These are phyloP conservation scores for Prostheceraeus crozeri DNA, from an alignment of 2,888 invertebrate species.

Conservation along the genomic window DNA sequence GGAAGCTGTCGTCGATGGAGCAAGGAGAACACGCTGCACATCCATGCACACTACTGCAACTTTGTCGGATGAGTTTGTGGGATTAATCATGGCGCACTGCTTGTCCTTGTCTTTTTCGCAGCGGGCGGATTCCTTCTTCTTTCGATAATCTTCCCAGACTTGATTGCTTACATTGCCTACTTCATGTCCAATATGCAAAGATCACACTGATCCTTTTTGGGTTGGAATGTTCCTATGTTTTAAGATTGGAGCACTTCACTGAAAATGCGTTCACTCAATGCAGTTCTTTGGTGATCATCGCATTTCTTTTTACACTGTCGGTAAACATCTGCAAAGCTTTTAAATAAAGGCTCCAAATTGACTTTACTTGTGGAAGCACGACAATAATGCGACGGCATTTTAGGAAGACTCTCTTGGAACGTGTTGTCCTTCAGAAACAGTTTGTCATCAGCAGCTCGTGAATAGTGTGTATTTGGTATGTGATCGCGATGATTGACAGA, in stretches of 20 bases:
- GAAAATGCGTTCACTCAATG: too few relatives aligned
- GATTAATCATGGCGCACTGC: not conserved
- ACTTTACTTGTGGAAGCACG: conserved; percentile 34
- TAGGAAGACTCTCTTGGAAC: conserved; percentile 33
- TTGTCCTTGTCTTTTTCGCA: conserved; percentile 5
- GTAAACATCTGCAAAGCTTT: conserved; percentile 33
- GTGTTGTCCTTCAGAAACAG: conserved; percentile 2
- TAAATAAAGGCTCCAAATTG: conserved; percentile 39
- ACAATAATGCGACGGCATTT: conserved; percentile 40
- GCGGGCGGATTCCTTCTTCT: not conserved
- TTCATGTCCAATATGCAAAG: conserved; percentile 15
- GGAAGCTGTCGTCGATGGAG: conserved; percentile 40
- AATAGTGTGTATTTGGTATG: conserved; percentile 7
- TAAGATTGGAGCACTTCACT: not conserved
- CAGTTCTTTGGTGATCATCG: too few relatives aligned
- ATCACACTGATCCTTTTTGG: conserved; percentile 29
- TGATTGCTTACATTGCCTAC: conserved; percentile 35
- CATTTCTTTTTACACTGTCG: too few relatives aligned
- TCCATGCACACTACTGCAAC: conserved; percentile 38
- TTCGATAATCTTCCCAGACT: not conserved
- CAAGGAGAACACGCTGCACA: conserved; percentile 41
- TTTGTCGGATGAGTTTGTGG: conserved; percentile 12
- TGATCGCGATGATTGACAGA: too few relatives aligned
- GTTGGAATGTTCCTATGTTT: conserved; percentile 5
- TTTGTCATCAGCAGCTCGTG: conserved; percentile 13